Percentiles rank a stretch among this genome's conserved stretches.
Conservation (phyloP, 2,888 invertebrate species). For the Ametastegia equiseti region DNA sequence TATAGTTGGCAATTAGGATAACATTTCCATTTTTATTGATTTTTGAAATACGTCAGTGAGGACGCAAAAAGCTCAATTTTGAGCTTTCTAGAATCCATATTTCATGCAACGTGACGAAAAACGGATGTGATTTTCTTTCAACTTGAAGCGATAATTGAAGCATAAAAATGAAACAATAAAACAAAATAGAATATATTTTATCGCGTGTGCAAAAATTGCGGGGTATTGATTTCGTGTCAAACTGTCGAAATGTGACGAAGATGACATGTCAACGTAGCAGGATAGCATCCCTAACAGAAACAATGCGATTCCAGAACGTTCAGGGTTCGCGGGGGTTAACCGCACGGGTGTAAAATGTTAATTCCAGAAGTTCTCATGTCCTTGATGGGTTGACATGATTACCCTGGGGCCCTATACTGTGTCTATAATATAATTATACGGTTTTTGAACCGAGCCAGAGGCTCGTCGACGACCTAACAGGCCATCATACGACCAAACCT, state of each 20-base stretch:
- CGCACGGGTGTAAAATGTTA: too few relatives aligned
- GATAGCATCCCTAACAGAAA: constrained; percentile 60
- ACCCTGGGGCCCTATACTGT: too few relatives aligned
- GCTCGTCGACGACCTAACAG: constrained; percentile 68
- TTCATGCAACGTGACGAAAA: too few relatives aligned
- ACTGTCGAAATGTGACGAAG: constrained; percentile 59
- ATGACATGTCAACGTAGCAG: constrained; percentile 67
- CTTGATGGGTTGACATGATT: neutral
- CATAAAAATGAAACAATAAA: neutral
- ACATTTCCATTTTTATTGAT: too few relatives aligned
- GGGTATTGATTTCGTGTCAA: constrained; percentile 56
- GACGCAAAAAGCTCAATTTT: too few relatives aligned
- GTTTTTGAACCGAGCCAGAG: constrained; percentile 53
- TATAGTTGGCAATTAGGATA: too few relatives aligned
- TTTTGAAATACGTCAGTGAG: too few relatives aligned
- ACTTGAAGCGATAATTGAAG: too few relatives aligned
- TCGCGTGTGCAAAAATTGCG: neutral
- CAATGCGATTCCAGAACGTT: neutral
- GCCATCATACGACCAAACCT: constrained; percentile 60
- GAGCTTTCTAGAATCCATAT: too few relatives aligned
- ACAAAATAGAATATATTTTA: neutral
- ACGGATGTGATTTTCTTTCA: too few relatives aligned
- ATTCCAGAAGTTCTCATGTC: neutral
- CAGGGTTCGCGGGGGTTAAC: constrained; percentile 38
- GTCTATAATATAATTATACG: constrained; percentile 41